Conservation (phyloP, 2,888 invertebrate species). For the Lordiphosa andalusiaca region DNA sequence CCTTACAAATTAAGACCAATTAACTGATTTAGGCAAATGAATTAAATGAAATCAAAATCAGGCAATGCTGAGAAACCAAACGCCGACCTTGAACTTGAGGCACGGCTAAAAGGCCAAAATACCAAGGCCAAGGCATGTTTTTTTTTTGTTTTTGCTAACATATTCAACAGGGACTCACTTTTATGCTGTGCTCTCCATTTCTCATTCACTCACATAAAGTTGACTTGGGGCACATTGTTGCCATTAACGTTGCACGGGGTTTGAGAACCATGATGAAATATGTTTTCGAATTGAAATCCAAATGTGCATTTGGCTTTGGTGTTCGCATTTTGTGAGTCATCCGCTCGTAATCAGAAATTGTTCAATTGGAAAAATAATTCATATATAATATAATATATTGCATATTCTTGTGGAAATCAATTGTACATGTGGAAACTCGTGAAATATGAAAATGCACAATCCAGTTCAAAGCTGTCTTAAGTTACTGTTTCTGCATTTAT, state of each 20-base stretch:
- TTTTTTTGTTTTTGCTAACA: constrained; percentile 22
- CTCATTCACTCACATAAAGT: constrained; percentile 9
- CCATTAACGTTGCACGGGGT: constrained; percentile 6
- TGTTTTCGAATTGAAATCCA: constrained; percentile 18
- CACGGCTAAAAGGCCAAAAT: constrained; percentile 17
- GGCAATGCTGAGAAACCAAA: constrained; percentile 8
- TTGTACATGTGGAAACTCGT: too few relatives aligned
- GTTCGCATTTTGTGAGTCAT: constrained; percentile 6
- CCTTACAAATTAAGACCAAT: constrained; percentile 25
- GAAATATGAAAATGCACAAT: too few relatives aligned
- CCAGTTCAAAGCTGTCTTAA: too few relatives aligned
- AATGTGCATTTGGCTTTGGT: constrained; percentile 31
- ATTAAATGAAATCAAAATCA: constrained; percentile 41
- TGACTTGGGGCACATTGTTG: constrained; percentile 24
- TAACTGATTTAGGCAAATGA: constrained; percentile 18
- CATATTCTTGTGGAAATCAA: too few relatives aligned
- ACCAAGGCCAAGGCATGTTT: constrained; percentile 17
- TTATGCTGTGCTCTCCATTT: not conserved
- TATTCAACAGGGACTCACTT: constrained; percentile 26
- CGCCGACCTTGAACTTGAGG: constrained; percentile 51
- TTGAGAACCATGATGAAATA: constrained; percentile 3
- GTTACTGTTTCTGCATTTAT: too few relatives aligned
- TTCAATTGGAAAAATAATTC: constrained; percentile 33
- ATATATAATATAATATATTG: constrained; percentile 9
- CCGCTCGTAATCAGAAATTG: too few relatives aligned